A percentile compares a stretch with the other conserved stretches of the same genome.
Conservation (phyloP, 2,113 vertebrate species). For the Nothoprocta perdicaria region DNA sequence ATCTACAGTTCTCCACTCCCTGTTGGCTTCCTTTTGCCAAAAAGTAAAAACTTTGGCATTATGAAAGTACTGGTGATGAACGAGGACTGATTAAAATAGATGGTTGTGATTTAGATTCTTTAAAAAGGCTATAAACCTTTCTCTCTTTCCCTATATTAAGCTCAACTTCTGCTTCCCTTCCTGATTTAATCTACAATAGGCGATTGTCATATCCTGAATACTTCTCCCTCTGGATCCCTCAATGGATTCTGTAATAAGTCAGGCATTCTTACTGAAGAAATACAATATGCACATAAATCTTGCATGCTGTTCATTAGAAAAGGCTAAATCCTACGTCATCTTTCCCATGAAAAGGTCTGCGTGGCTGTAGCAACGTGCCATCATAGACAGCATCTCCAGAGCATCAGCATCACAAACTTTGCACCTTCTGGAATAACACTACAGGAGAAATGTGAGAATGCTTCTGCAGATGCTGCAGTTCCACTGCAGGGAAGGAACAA, state of each 20-base stretch:
- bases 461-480: conserved; percentile 46
- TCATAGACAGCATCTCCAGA: conserved; percentile 14
- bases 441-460: conserved; percentile 15
- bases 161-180: conserved; percentile 29
- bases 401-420: neutral
- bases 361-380: neutral
- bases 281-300: conserved; percentile 38
- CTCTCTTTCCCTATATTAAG: neutral
- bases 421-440: conserved; percentile 34
- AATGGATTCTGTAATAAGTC: conserved; percentile 38
- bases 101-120: neutral
- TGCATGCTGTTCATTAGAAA: neutral
- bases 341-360: neutral
- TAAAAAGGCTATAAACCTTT: neutral
- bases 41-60: neutral
- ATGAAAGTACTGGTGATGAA: neutral
- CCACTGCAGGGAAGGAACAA: conserved; percentile 15
- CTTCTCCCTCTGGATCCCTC: conserved; percentile 32
- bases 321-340: neutral
- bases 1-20: neutral
- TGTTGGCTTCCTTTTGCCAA: neutral
- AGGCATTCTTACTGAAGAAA: conserved; percentile 35
- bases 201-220: conserved; percentile 32
- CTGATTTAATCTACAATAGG: conserved; percentile 24
- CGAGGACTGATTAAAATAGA: neutral